Base-by-base conservation (phyloP, 2,113 vertebrate species). In the Neomonachus schauinslandi region DNA sequence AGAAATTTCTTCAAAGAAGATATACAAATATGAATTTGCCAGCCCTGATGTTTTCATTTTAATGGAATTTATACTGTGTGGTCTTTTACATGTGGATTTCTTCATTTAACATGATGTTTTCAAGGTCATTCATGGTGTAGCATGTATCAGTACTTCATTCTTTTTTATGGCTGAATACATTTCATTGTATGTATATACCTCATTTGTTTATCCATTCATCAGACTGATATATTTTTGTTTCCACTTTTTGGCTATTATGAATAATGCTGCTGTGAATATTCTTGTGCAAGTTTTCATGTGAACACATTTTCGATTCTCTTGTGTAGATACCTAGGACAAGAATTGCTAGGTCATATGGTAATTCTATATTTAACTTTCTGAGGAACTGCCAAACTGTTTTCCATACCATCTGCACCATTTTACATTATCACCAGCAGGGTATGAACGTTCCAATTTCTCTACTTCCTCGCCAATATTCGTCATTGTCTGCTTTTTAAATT, bases 281-380 rank as follows among this genome's bases (percentile, higher is more conserved):
- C 33, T 53, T 69, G 39, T 39, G 49, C 59, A 83, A 15, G 57
- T 69, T 90, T 61, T 79, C 55, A 84, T 81, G 36, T 49, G 77
- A 93, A 95, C 53, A 63, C 49, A 33, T 46, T 82, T 81, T 82
- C n/a, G 31, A 7, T 95, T 92, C 61, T 95, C 42, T 63, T 81
- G 33, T 63, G n/a, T 55, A 53, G 65, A 81, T 81, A 79, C 5
- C 57, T 81, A 87, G 89, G 61, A 63, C 61, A 33, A 80, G 76
- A 92, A 87, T 7, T 91, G 53, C 16, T 93, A 46, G 83, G 65
- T 96, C 57, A 92, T n/a, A 72, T 80, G 42, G 53, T 72, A 72
- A 87, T 63, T 72, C 51, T 92, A 92, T 71, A 74, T 89, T 95
- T 79, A 89, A 84, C 91, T 84, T 84, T 84, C 69, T 67, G 67